Evolutionary conservation across 2,888 invertebrate species (phyloP).

Genomic region (Caprella mutica): DNA sequence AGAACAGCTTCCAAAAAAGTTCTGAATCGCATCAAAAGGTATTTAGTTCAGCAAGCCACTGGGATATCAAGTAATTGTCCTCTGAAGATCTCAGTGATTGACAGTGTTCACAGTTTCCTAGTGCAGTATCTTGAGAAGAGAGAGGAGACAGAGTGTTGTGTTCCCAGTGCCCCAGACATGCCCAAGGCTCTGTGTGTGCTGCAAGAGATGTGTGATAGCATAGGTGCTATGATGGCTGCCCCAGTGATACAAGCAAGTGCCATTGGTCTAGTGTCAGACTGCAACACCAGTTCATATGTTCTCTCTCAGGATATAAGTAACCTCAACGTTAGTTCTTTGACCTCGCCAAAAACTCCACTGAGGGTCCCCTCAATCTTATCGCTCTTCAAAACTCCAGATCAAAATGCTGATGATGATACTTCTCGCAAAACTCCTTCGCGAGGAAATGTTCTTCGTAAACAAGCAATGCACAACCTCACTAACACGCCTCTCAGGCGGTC

Average conservation of each 20-base stretch:
- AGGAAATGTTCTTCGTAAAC: background rate
- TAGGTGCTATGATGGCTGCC: too few species aligned
- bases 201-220: slow-evolving; percentile 1
- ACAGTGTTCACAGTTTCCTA: background rate
- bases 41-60: background rate
- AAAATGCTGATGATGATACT: background rate
- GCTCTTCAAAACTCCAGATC: slow-evolving; percentile 5
- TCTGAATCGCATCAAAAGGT: slow-evolving; percentile 4
- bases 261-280: background rate
- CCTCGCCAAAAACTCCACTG: slow-evolving; percentile 9
- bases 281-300: background rate
- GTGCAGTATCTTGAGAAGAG: too few species aligned
- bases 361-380: slow-evolving; percentile 18
- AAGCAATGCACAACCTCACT: background rate
- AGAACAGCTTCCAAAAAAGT: background rate
- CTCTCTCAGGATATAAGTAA: background rate
- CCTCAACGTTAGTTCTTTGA: too few species aligned
- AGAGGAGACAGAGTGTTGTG: too few species aligned
- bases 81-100: background rate
- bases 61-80: background rate
- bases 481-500: background rate
- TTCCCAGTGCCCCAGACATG: too few species aligned
- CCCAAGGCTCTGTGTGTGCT: background rate
- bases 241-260: too few species aligned
- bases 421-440: background rate